phyloP scores from a whole-genome alignment of 2,113 vertebrate genomes.

The Xyliphius kryptos region DNA sequence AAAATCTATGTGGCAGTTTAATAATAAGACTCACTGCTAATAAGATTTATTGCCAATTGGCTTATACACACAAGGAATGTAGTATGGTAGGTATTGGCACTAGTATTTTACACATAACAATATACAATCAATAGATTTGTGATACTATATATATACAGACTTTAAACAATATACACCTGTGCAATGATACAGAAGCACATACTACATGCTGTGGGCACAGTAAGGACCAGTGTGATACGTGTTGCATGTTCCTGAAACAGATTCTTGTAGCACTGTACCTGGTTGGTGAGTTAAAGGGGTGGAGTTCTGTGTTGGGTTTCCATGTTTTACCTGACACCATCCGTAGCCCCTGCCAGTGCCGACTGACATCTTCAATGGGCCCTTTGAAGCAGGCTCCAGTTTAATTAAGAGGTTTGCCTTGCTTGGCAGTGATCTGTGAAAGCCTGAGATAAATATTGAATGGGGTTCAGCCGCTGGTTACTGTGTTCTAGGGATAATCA shows the following conservation, averaged over 20 bases:
- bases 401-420: constrained; percentile 99
- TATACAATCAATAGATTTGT: too few species aligned
- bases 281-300: constrained; percentile 67
- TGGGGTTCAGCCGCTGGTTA: constrained; percentile 98
- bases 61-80: too few species aligned
- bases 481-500: constrained; percentile 86
- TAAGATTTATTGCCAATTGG: too few species aligned
- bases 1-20: too few species aligned
- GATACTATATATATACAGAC: too few species aligned
- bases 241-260: constrained; percentile 77
- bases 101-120: too few species aligned
- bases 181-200: too few species aligned
- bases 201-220: constrained; percentile 34
- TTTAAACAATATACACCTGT: too few species aligned
- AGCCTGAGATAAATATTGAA: constrained; percentile 99
- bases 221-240: constrained; percentile 72
- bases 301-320: constrained; percentile 84
- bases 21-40: too few species aligned
- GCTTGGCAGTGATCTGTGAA: constrained; percentile 98
- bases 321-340: constrained; percentile 88
- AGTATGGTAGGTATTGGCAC: too few species aligned
- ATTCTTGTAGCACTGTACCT: constrained; percentile 67
- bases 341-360: constrained; percentile 80
- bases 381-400: constrained; percentile 98
- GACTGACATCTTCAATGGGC: constrained; percentile 97